Conservation (phyloP, 92 coral and sea anemone species). For the Isaurus tuberculatus region DNA sequence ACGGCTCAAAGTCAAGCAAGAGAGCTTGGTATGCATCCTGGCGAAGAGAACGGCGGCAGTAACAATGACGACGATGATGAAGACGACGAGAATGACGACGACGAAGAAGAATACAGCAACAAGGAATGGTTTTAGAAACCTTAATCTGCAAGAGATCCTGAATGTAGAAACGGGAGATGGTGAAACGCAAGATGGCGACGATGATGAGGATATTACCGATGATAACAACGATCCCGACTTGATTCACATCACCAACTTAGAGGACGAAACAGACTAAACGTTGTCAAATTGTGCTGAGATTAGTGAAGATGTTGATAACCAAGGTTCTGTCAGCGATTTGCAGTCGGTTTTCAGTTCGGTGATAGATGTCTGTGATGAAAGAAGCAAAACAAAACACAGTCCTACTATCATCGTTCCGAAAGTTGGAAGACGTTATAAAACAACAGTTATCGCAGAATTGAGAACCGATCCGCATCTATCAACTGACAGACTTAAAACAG, state of each 20-base stretch:
- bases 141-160: constrained; percentile 34
- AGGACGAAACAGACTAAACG: constrained; percentile 1
- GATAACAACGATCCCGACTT: constrained; percentile 13
- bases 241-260: constrained; percentile 3
- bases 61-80: neutral
- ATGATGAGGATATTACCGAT: constrained; percentile 5
- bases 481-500: constrained; percentile 10
- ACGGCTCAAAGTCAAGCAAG: constrained; percentile 38
- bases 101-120: neutral
- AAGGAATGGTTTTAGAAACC: constrained; percentile 29
- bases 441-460: constrained; percentile 31
- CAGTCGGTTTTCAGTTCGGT: constrained; percentile 27
- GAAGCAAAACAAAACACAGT: constrained; percentile 26
- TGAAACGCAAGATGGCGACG: constrained; percentile 14
- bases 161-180: constrained; percentile 11
- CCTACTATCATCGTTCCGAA: constrained; percentile 3
- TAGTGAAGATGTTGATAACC: neutral
- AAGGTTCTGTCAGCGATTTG: neutral
- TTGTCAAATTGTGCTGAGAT: neutral
- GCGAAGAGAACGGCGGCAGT: neutral
- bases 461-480: constrained; percentile 5
- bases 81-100: constrained; percentile 17
- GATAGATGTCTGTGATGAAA: neutral
- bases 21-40: constrained; percentile 43
- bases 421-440: constrained; percentile 28